Evolutionary conservation across 2,888 invertebrate genomes (phyloP), one percentile per base, ranked within the genome.

Genomic region (Cheilosia scutellata): DNA sequence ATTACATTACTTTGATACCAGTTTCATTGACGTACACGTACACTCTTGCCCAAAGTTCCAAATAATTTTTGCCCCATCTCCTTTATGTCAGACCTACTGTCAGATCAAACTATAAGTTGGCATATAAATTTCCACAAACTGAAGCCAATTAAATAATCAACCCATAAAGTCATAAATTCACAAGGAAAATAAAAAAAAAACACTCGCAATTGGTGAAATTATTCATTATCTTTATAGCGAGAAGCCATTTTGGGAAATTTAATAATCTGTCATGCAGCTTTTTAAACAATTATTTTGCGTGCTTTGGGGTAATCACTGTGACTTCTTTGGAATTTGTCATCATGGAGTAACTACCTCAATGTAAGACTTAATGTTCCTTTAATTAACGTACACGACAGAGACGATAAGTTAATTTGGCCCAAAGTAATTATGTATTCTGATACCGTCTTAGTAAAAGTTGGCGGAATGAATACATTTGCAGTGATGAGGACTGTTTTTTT

Each of bases 201-300:
- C 29, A 3, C 20, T 60, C 42, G n/a, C 49, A 63, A 66, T 55
- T 44, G 68, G 5, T n/a, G 29, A 49, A 7, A 33, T 44, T 16
- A 44, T 16, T 53, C 40, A 53, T 66, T 16, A n/a, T 33, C 20
- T 29, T 20, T n/a, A n/a, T 37, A 37, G 29, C 31, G 6, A 55
- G 57, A 16, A 42, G 37, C 68, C 16, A 16, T 13, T 42, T 53
- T 7, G 20, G 37, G 31, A 57, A 55, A 49, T 37, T 47, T 55
- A 62, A 62, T 65, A 75, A 65, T 58, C 62, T 49, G 47, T 31
- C 49, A 58, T 47, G 57, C 57, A 49, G 37, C 58, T 49, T 57
- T 75, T 75, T 66, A 66, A 57, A 66, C 40, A 65, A 66, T 75
- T 75, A 58, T 49, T 25, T 66, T 66, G 75, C 75, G 75, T 75